Conservation (phyloP, 2,888 invertebrate species). For the Sphecodes monilicornis region DNA sequence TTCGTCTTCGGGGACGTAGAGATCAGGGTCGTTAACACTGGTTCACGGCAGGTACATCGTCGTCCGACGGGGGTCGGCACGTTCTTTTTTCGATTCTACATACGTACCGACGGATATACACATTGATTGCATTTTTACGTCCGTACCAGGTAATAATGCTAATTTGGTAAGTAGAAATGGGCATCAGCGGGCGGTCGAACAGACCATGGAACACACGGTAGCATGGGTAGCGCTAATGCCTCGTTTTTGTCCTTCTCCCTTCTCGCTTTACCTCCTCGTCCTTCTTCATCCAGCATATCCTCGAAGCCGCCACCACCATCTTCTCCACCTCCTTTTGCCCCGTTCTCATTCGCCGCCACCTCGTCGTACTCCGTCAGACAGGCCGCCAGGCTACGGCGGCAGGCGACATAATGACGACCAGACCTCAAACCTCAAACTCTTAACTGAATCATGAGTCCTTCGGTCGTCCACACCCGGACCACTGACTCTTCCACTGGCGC, state of each 20-base stretch:
- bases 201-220: constrained; percentile 72
- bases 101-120: constrained; percentile 70
- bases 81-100: constrained; percentile 69
- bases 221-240: constrained; percentile 79
- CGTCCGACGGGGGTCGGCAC: constrained; percentile 64
- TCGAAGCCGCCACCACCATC: constrained; percentile 38
- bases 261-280: constrained; percentile 49
- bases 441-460: constrained; percentile 79
- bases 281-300: constrained; percentile 35
- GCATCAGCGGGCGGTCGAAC: constrained; percentile 80
- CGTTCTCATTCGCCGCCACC: constrained; percentile 56
- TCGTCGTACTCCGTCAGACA: constrained; percentile 64
- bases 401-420: constrained; percentile 82
- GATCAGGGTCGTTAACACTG: constrained; percentile 75
- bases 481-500: constrained; percentile 60
- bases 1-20: constrained; percentile 66
- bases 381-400: constrained; percentile 70
- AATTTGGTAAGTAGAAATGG: constrained; percentile 82
- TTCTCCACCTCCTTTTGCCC: constrained; percentile 50
- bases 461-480: constrained; percentile 61
- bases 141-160: constrained; percentile 80
- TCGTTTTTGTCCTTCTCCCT: constrained; percentile 69
- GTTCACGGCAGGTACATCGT: constrained; percentile 66
- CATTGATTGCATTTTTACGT: constrained; percentile 81
- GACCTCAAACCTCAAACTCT: constrained; percentile 81